A percentile compares a stretch with the other conserved stretches of the same genome.
Conservation (phyloP, 2,888 invertebrate genomes). For the Dryocosmus kuriphilus region DNA sequence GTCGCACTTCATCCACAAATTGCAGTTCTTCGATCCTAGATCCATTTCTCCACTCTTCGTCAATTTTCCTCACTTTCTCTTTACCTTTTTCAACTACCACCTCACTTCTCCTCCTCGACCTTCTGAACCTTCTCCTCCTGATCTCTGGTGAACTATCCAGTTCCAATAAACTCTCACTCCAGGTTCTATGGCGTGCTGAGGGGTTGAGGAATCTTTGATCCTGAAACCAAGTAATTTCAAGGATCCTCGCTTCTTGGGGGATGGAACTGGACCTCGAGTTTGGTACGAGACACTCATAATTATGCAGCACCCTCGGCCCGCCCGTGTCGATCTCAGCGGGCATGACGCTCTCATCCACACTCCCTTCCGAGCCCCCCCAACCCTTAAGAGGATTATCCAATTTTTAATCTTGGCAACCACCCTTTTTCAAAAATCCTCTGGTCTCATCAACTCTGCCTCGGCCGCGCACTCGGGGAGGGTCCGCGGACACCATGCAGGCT, state of each 20-base stretch:
- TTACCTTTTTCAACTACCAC: not conserved
- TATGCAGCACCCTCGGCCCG: conserved; percentile 74
- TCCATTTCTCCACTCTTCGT: not conserved
- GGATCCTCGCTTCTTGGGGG: not conserved
- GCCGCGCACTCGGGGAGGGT: conserved; percentile 34
- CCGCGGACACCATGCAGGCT: conserved; percentile 58
- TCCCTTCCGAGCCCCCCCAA: conserved; percentile 51
- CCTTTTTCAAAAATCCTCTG: conserved; percentile 20
- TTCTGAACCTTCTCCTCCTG: conserved; percentile 5
- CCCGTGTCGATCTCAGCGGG: conserved; percentile 73
- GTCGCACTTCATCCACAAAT: conserved; percentile 4
- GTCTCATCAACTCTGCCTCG: conserved; percentile 32
- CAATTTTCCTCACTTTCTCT: not conserved
- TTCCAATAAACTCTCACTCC: conserved; percentile 4
- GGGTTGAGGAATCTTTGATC: not conserved
- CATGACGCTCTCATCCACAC: conserved; percentile 75
- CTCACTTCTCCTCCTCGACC: conserved; percentile 18
- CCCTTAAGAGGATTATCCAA: conserved; percentile 47
- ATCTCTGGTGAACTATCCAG: conserved; percentile 20
- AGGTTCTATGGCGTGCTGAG: not conserved
- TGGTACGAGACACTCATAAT: conserved; percentile 69
- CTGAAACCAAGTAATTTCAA: not conserved
- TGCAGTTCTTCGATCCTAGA: not conserved
- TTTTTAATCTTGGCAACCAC: conserved; percentile 31
- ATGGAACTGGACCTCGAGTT: conserved; percentile 50